A percentile compares a stretch with the other conserved stretches of the same genome.
Evolutionary conservation across 2,888 invertebrate species (phyloP).

Genomic region (Mythimna impura): DNA sequence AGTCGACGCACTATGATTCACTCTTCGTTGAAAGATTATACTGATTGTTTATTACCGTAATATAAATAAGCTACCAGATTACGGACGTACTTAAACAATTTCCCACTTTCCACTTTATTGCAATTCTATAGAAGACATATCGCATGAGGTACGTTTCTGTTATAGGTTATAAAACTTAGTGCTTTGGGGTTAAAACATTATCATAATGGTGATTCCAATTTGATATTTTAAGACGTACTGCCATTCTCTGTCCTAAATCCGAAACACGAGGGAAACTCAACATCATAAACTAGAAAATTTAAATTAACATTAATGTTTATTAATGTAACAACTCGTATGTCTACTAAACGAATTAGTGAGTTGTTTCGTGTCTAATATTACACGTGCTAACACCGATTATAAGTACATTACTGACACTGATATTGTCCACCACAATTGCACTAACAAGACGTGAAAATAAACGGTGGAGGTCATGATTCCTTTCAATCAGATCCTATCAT

Average conservation of each 20-base stretch:
- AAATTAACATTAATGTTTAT: background rate
- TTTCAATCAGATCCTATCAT: conserved; percentile 71
- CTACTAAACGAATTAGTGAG: conserved; percentile 10
- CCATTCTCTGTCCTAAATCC: background rate
- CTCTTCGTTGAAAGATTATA: conserved; percentile 18
- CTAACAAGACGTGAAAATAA: conserved; percentile 80
- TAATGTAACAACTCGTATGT: background rate
- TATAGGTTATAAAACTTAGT: conserved; percentile 15
- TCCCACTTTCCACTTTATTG: conserved; percentile 27
- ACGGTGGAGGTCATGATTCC: conserved; percentile 75
- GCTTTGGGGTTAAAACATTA: conserved; percentile 12
- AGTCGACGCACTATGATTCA: conserved; percentile 44
- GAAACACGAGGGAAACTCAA: background rate
- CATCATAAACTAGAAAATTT: conserved; percentile 3
- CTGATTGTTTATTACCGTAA: conserved; percentile 21
- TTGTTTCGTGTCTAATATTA: conserved; percentile 5
- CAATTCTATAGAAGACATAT: conserved; percentile 15
- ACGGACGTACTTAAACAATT: conserved; percentile 15
- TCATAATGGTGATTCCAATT: conserved; percentile 2
- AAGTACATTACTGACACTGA: conserved; percentile 58
- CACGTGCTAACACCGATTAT: conserved; percentile 27
- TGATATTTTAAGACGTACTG: background rate
- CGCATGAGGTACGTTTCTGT: conserved; percentile 18
- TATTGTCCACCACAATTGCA: conserved; percentile 75
- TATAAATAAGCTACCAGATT: conserved; percentile 21